These are phyloP conservation scores for Gavialis gangeticus DNA, from an alignment of 2,113 vertebrate species.

Conservation along the genomic window DNA sequence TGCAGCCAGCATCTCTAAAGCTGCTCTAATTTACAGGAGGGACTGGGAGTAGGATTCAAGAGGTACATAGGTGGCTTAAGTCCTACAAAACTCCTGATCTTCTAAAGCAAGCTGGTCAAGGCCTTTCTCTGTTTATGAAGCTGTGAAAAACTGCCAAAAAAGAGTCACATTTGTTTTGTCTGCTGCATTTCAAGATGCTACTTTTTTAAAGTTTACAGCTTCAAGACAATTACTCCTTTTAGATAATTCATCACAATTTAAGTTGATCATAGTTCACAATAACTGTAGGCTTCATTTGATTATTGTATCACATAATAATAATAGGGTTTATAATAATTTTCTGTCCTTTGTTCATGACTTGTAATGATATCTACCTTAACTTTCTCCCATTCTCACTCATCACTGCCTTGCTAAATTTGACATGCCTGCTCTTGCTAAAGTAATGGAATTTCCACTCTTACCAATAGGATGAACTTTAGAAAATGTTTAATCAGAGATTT, in stretches of 20 bases:
- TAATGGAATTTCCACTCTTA: conserved; percentile 69
- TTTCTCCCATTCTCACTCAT: conserved; percentile 8
- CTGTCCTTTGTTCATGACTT: conserved; percentile 45
- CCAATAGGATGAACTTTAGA: conserved; percentile 65
- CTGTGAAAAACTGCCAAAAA: neutral
- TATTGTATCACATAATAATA: conserved; percentile 35
- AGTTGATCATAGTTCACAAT: neutral
- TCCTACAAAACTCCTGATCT: rapidly evolving
- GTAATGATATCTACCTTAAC: neutral
- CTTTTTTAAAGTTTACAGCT: conserved; percentile 14
- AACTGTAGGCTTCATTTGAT: conserved; percentile 24
- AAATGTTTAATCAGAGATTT: conserved; percentile 77
- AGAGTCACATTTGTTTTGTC: neutral
- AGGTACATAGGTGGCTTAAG: rapidly evolving
- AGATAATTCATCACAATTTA: conserved; percentile 2
- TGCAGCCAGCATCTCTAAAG: neutral
- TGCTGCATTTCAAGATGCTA: neutral
- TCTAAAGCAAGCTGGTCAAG: neutral
- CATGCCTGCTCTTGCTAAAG: conserved; percentile 66
- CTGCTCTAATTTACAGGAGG: neutral
- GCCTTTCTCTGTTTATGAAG: neutral
- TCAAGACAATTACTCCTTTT: neutral
- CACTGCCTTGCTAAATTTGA: conserved; percentile 56
- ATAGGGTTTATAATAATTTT: conserved; percentile 67
- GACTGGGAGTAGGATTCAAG: rapidly evolving